Percentiles rank a stretch among this genome's conserved stretches.
phyloP scores from a whole-genome alignment of 2,113 vertebrate genomes.

The Mus spicilegus region DNA sequence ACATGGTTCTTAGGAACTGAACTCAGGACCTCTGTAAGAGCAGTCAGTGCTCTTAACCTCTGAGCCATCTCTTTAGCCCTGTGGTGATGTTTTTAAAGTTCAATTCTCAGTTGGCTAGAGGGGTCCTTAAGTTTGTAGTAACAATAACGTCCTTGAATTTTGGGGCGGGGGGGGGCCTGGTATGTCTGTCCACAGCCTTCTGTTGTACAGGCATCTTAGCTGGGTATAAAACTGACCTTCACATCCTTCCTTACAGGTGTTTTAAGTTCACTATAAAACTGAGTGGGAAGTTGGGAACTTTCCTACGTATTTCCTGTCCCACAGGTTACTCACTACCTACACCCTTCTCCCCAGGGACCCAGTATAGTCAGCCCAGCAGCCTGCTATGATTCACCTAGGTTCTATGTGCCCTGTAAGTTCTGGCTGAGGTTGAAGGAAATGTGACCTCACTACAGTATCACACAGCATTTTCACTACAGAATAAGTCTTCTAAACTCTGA shows the following conservation, averaged over 20 bases:
- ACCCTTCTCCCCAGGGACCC: not conserved
- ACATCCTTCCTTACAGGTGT: not conserved
- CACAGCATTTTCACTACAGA: not conserved
- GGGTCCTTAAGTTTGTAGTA: not conserved
- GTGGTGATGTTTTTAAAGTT: not conserved
- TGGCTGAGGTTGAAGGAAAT: not conserved
- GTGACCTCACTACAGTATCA: not conserved
- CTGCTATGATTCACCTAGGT: not conserved
- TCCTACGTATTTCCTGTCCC: not conserved
- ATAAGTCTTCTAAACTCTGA: not conserved
- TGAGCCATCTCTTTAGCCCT: too few species aligned
- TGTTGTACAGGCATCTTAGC: not conserved
- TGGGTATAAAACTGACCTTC: not conserved
- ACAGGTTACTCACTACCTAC: not conserved
- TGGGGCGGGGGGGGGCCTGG: too few species aligned
- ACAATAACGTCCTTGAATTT: not conserved
- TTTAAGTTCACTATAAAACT: not conserved
- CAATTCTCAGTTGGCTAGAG: not conserved
- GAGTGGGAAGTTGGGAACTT: not conserved
- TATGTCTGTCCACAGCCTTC: not conserved
- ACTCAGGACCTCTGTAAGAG: too few species aligned
- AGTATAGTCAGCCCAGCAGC: not conserved
- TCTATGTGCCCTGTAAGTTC: not conserved
- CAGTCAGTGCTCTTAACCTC: too few species aligned
- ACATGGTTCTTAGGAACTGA: too few species aligned